These are phyloP conservation scores for Laothoe populi DNA, from an alignment of 2,888 invertebrate species.

Conservation along the genomic window DNA sequence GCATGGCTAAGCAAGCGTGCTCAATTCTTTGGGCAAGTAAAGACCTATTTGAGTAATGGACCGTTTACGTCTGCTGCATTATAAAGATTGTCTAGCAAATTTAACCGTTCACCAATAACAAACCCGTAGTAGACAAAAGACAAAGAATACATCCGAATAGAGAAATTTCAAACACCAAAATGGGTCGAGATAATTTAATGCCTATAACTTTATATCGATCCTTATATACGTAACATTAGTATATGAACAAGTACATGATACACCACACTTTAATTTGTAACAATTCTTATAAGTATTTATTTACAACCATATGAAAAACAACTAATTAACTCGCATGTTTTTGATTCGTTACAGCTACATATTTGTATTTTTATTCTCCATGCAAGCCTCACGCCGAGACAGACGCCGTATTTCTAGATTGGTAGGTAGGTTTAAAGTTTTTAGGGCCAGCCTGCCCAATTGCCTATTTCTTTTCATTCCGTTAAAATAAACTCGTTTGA, in stretches of 20 bases:
- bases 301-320: slow-evolving; percentile 29
- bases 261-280: slow-evolving; percentile 24
- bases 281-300: slow-evolving; percentile 26
- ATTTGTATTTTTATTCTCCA: not conserved
- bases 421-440: not conserved
- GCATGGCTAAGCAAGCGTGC: no score
- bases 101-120: slow-evolving; percentile 25
- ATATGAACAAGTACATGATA: slow-evolving; percentile 23
- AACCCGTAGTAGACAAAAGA: slow-evolving; percentile 25
- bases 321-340: slow-evolving; percentile 13
- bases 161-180: slow-evolving; percentile 28
- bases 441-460: no score
- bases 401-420: not conserved
- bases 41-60: no score
- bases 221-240: slow-evolving; percentile 25
- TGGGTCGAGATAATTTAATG: slow-evolving; percentile 25
- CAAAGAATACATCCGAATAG: slow-evolving; percentile 25
- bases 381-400: not conserved
- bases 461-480: no score
- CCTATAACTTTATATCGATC: slow-evolving; percentile 30
- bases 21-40: no score
- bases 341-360: not conserved
- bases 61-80: no score
- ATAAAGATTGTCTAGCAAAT: slow-evolving; percentile 23
- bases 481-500: not conserved